phyloP scores from a whole-genome alignment of 2,888 invertebrate species.

The Limenitis camilla region DNA sequence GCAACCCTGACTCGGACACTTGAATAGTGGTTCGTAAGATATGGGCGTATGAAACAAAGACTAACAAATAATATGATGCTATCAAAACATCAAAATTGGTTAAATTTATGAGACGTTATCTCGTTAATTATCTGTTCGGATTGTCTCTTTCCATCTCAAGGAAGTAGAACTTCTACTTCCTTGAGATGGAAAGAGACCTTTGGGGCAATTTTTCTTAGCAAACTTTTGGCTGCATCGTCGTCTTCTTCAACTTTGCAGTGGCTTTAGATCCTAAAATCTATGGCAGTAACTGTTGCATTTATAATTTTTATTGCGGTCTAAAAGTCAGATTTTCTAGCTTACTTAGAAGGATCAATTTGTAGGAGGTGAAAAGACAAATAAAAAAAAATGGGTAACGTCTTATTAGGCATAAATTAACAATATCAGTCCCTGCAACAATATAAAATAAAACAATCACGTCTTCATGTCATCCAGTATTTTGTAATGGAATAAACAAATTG shows the following conservation, averaged over 20 bases:
- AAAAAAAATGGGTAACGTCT: too few species aligned
- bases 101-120: conserved; percentile 1
- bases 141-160: not conserved
- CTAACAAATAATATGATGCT: conserved; percentile 27
- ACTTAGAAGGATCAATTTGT: too few species aligned
- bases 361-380: too few species aligned
- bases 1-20: conserved; percentile 22
- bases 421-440: not conserved
- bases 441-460: not conserved
- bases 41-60: conserved; percentile 29
- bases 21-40: conserved; percentile 25
- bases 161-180: too few species aligned
- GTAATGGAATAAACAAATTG: conserved; percentile 9
- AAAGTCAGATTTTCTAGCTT: too few species aligned
- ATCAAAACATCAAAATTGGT: conserved; percentile 13
- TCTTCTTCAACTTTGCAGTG: too few species aligned
- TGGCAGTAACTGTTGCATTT: too few species aligned
- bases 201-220: too few species aligned
- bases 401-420: not conserved
- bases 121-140: not conserved
- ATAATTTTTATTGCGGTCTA: too few species aligned
- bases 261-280: too few species aligned
- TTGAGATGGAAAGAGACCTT: too few species aligned
- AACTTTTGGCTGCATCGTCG: too few species aligned
- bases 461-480: conserved; percentile 8